These are phyloP conservation scores for Pyrgilauda ruficollis DNA, from an alignment of 2,113 vertebrate species.

Conservation along the genomic window DNA sequence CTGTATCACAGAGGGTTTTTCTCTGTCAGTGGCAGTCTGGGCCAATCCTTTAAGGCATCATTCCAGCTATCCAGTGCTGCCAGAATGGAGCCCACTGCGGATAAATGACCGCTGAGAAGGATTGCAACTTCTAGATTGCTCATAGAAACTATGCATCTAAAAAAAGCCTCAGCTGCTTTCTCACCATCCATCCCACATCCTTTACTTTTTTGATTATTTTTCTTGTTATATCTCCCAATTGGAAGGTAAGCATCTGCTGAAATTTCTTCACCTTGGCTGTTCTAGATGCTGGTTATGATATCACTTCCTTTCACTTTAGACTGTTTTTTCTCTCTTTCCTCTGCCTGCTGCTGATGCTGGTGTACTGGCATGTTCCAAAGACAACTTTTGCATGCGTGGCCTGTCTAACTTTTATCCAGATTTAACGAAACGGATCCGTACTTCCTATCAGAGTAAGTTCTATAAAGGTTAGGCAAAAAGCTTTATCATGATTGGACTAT, in stretches of 20 bases:
- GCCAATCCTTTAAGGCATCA: neutral
- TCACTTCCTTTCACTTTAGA: conserved; percentile 82
- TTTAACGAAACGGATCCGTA: conserved; percentile 99
- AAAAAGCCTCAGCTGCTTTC: conserved; percentile 62
- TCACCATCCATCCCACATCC: conserved; percentile 68
- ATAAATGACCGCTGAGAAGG: neutral
- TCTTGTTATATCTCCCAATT: conserved; percentile 47
- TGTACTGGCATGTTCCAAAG: conserved; percentile 97
- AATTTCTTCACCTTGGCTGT: conserved; percentile 75
- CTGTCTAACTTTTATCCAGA: conserved; percentile 99
- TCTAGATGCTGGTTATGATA: conserved; percentile 76
- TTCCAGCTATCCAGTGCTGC: neutral
- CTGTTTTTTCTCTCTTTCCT: conserved; percentile 81
- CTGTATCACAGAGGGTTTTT: neutral
- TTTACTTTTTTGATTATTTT: conserved; percentile 64
- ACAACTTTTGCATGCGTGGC: conserved; percentile 99
- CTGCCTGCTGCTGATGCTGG: conserved; percentile 86
- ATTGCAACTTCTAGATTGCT: neutral
- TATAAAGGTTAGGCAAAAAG: conserved; percentile 71
- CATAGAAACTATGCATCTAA: neutral
- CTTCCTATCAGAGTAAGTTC: conserved; percentile 99
- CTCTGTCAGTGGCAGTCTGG: neutral
- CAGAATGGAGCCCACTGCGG: neutral
- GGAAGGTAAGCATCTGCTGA: conserved; percentile 72
- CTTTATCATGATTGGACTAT: conserved; percentile 52